Percentiles rank a stretch among this genome's conserved stretches.
Conservation (phyloP, 2,113 vertebrate species). For the Sinocyclocheilus anshuiensis region DNA sequence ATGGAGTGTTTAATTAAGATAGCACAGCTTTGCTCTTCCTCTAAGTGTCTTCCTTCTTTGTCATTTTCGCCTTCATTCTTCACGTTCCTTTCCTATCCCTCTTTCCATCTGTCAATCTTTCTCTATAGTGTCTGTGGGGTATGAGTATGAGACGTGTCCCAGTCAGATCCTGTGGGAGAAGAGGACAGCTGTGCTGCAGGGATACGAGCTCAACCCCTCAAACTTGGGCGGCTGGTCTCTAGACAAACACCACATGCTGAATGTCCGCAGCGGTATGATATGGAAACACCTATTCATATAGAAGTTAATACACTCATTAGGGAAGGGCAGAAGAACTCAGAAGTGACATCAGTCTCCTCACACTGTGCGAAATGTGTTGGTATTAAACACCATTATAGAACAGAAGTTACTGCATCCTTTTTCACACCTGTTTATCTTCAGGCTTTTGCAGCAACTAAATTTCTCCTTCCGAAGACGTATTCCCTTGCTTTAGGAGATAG, state of each 20-base stretch:
- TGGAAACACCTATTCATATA: not conserved
- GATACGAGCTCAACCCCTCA: constrained; percentile 88
- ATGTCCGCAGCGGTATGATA: constrained; percentile 80
- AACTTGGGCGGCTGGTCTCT: constrained; percentile 88
- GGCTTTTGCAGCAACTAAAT: not conserved
- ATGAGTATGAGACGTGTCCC: constrained; percentile 87
- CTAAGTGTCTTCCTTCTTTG: constrained; percentile 21
- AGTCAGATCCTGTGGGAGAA: constrained; percentile 89
- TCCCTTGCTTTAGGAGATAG: not conserved
- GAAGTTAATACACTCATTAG: not conserved
- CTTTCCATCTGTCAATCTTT: not conserved
- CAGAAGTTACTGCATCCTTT: not conserved
- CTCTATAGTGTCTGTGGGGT: constrained; percentile 85
- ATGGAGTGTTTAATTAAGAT: constrained; percentile 53
- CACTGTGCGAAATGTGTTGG: not conserved
- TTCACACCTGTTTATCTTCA: constrained; percentile 21
- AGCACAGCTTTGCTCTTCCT: constrained; percentile 42
- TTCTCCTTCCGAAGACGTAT: not conserved
- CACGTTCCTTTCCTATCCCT: constrained; percentile 2
- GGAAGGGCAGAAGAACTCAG: not conserved
- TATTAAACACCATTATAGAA: not conserved
- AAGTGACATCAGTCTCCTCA: not conserved
- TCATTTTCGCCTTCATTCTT: constrained; percentile 23
- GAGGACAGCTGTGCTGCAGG: constrained; percentile 84
- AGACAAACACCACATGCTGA: constrained; percentile 88